These are phyloP conservation scores for Tetramorium alpestre DNA, from an alignment of 1,140 invertebrate genomes.

Conservation along the genomic window DNA sequence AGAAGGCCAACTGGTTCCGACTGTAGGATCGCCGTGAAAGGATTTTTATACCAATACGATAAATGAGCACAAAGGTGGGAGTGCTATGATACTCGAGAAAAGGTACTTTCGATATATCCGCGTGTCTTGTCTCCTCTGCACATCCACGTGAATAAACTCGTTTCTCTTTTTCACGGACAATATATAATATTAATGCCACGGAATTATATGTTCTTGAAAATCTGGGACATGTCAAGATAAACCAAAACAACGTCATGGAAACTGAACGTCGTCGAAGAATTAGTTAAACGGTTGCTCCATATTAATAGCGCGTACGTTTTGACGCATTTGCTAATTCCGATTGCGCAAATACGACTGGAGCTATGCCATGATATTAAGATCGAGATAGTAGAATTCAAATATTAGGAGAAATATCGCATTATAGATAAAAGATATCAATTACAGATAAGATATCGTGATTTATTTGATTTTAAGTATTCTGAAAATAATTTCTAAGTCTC, in stretches of 20 bases:
- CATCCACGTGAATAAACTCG: not conserved
- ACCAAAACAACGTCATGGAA: not conserved
- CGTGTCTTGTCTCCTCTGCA: not conserved
- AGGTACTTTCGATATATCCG: slow-evolving; percentile 42
- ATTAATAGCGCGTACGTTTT: not conserved
- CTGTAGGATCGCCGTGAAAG: slow-evolving; percentile 30
- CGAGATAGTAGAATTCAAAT: slow-evolving; percentile 7
- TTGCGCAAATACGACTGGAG: slow-evolving; percentile 26
- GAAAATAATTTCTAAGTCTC: not conserved
- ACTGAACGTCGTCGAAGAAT: not conserved
- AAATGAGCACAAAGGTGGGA: not conserved
- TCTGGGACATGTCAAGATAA: not conserved
- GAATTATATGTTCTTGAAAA: slow-evolving; percentile 22
- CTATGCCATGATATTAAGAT: not conserved
- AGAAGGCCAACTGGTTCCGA: slow-evolving; percentile 41
- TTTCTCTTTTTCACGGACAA: slow-evolving; percentile 4
- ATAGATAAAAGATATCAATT: not conserved
- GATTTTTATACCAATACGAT: slow-evolving; percentile 14
- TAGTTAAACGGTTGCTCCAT: not conserved
- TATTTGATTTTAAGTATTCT: no score
- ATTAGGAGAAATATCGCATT: not conserved
- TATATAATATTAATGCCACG: not conserved
- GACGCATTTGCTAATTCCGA: not conserved
- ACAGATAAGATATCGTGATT: not conserved
- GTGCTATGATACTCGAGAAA: not conserved